phyloP scores from a whole-genome alignment of 2,888 invertebrate genomes.

The Diploptera punctata region DNA sequence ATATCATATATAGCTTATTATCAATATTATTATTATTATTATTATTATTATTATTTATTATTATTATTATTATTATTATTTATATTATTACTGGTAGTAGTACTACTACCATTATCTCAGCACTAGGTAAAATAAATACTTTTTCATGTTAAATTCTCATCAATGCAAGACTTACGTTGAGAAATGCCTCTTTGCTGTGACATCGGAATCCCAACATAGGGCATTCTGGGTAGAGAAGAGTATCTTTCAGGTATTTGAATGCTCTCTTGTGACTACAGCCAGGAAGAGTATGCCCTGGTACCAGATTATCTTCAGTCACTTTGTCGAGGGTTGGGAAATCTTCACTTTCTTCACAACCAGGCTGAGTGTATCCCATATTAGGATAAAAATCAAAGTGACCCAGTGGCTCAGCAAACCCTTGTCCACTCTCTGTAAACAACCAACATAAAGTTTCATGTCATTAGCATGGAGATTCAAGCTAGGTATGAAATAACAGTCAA shows the following conservation, averaged over 20 bases:
- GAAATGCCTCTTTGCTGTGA: slow-evolving; percentile 49
- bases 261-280: slow-evolving; percentile 57
- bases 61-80: too few species aligned
- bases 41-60: too few species aligned
- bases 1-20: too few species aligned
- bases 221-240: slow-evolving; percentile 51
- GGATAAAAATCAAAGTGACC: slow-evolving; percentile 56
- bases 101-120: too few species aligned
- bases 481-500: background rate
- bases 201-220: slow-evolving; percentile 54
- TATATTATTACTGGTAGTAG: too few species aligned
- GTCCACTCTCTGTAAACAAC: slow-evolving; percentile 46
- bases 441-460: background rate
- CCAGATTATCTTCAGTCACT: slow-evolving; percentile 49
- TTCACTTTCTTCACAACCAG: slow-evolving; percentile 51
- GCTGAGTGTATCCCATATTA: slow-evolving; percentile 53
- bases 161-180: too few species aligned
- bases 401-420: slow-evolving; percentile 51
- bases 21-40: too few species aligned
- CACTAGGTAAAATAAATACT: too few species aligned
- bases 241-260: slow-evolving; percentile 56
- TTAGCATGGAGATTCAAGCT: background rate
- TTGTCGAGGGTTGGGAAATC: slow-evolving; percentile 47
- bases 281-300: slow-evolving; percentile 52
- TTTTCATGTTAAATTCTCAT: too few species aligned